These are phyloP conservation scores for Beris chalybata DNA, from an alignment of 2,888 invertebrate genomes.

Conservation along the genomic window DNA sequence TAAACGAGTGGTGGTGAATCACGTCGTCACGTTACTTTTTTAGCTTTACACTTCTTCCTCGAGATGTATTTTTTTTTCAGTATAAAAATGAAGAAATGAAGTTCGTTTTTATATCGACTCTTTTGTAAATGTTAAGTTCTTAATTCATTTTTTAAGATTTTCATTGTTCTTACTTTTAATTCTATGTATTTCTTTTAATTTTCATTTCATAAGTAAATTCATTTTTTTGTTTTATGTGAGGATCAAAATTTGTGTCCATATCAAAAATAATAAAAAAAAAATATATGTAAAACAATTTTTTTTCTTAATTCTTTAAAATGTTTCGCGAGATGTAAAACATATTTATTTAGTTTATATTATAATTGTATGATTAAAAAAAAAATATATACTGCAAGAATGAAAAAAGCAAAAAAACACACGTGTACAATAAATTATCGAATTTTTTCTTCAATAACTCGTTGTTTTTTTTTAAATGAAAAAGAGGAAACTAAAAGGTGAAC, in stretches of 20 bases:
- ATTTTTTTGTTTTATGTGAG: not conserved
- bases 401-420: not conserved
- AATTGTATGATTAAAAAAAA: not conserved
- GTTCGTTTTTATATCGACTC: too few species aligned
- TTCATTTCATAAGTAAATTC: not conserved
- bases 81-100: too few species aligned
- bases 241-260: not conserved
- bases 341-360: constrained; percentile 5
- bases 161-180: not conserved
- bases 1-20: too few species aligned
- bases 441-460: too few species aligned
- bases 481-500: too few species aligned
- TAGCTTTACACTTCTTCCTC: too few species aligned
- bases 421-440: not conserved
- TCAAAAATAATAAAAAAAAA: not conserved
- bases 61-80: too few species aligned
- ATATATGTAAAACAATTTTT: not conserved
- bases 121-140: too few species aligned
- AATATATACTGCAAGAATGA: not conserved
- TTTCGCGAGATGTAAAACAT: not conserved
- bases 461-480: too few species aligned
- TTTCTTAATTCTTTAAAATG: constrained; percentile 7
- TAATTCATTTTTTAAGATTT: not conserved
- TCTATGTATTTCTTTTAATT: not conserved
- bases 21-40: too few species aligned